phyloP scores from a whole-genome alignment of 2,113 vertebrate species.

The Phoenicopterus ruber region DNA sequence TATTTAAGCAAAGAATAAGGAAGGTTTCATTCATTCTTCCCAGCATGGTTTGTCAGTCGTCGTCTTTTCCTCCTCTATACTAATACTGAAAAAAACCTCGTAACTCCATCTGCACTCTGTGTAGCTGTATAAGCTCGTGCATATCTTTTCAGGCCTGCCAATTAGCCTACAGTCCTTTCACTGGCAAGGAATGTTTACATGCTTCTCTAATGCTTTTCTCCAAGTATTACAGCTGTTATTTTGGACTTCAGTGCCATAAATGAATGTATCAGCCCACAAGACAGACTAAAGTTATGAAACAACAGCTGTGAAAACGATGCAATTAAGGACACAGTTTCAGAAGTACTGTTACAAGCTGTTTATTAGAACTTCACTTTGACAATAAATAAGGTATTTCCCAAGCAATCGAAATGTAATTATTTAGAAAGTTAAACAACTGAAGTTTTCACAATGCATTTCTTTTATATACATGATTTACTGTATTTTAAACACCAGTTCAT shows the following conservation, averaged over 20 bases:
- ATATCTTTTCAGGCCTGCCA: not conserved
- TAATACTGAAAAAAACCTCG: not conserved
- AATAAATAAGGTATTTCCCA: slow-evolving; percentile 62
- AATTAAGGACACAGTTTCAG: not conserved
- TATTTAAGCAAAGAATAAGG: not conserved
- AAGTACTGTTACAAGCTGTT: slow-evolving; percentile 41
- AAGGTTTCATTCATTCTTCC: not conserved
- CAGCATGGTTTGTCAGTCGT: not conserved
- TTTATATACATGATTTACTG: slow-evolving; percentile 63
- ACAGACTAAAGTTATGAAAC: not conserved
- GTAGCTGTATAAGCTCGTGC: not conserved
- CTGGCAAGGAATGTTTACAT: not conserved
- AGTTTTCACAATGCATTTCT: slow-evolving; percentile 46
- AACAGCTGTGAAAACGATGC: not conserved
- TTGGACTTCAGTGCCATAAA: not conserved
- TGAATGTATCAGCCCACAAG: not conserved
- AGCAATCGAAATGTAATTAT: slow-evolving; percentile 55
- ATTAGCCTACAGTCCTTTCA: not conserved
- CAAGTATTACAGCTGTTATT: not conserved
- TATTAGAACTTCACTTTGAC: slow-evolving; percentile 61
- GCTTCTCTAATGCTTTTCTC: not conserved
- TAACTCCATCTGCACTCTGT: not conserved
- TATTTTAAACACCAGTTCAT: slow-evolving; percentile 46
- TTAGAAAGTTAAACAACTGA: slow-evolving; percentile 64
- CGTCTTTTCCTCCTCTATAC: not conserved